A percentile compares a stretch with the other conserved stretches of the same genome.
phyloP scores from a whole-genome alignment of 2,888 invertebrate species.

The Acrobasis repandana region DNA sequence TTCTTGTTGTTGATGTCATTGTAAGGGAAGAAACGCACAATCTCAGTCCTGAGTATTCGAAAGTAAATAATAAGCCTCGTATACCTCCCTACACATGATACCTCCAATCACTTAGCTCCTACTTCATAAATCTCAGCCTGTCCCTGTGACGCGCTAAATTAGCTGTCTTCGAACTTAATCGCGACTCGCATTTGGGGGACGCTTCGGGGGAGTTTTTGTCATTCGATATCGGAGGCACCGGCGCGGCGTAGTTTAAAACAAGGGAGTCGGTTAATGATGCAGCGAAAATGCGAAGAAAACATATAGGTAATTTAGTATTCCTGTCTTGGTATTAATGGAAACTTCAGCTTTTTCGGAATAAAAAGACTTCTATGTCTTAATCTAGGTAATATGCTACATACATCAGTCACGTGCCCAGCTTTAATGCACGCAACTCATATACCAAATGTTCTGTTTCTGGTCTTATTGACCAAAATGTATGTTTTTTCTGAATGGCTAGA shows the following conservation, averaged over 20 bases:
- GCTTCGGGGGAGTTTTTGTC: slow-evolving; percentile 9
- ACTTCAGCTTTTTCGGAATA: not conserved
- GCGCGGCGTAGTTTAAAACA: not conserved
- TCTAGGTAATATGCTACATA: too few species aligned
- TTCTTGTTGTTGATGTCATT: too few species aligned
- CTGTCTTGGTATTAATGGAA: not conserved
- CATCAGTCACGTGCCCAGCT: too few species aligned
- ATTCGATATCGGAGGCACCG: not conserved
- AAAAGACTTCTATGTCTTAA: too few species aligned
- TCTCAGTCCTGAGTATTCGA: not conserved
- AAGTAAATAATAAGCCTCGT: not conserved
- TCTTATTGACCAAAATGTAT: too few species aligned
- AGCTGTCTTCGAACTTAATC: slow-evolving; percentile 32
- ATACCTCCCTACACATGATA: slow-evolving; percentile 23
- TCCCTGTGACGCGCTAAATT: slow-evolving; percentile 29
- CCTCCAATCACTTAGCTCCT: slow-evolving; percentile 38
- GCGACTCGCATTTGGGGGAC: slow-evolving; percentile 24
- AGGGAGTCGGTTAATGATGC: not conserved
- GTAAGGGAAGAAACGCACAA: too few species aligned
- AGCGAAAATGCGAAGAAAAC: not conserved
- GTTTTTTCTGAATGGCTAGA: too few species aligned
- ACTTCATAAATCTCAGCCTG: slow-evolving; percentile 39
- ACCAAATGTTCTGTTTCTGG: too few species aligned
- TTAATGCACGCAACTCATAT: too few species aligned
- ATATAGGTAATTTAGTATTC: not conserved